Base-by-base conservation (phyloP, 2,797 vertebrate species). In the Acanthurus lineatus region DNA sequence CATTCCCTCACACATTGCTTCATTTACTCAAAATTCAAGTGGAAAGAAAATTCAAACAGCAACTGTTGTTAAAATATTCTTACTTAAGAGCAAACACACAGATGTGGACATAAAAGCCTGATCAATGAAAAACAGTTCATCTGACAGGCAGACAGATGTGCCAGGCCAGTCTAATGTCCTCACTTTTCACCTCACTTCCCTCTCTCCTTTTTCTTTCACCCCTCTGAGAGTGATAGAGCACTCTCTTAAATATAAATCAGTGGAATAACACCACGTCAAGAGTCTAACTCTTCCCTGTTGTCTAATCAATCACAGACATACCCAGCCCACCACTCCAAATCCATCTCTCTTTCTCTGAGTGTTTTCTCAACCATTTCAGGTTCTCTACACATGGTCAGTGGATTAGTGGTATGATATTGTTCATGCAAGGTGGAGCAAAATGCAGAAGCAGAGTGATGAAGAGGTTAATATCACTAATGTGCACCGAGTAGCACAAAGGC, bases 181-280 rank as follows among this genome's bases (percentile, higher is more conserved):
- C 80, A 77, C 86, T 85, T 85, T 91, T 32, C 81, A 84, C 84
- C 86, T 80, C 73, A 63, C 78, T 77, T 77, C 75, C 74, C 76
- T 74, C 52, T 78, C 72, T 74, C 59, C 75, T 73, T 69, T 79
- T 77, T 76, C 81, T 79, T 81, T 88, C 85, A 85, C 81, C 86
- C 87, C 77, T 87, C 74, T 19, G 82, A 89, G 90, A 82, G 88
- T 81, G 76, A 92, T 82, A 77, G 85, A 90, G 71, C 78, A 77
- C 87, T 88, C 76, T 84, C 88, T 93, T 90, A 88, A 92, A 93
- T 91, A 94, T 95, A 93, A 94, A 95, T 94, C 93, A 89, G 89
- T 67, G 42, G 88, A 91, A 90, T 88, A 86, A 19, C 89, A 87
- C 76, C 73, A 79, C 77, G 73, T 89, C 90, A 90, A 75, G 87